These are phyloP conservation scores for Guaruba guarouba DNA, from an alignment of 2,113 vertebrate species.

Conservation along the genomic window DNA sequence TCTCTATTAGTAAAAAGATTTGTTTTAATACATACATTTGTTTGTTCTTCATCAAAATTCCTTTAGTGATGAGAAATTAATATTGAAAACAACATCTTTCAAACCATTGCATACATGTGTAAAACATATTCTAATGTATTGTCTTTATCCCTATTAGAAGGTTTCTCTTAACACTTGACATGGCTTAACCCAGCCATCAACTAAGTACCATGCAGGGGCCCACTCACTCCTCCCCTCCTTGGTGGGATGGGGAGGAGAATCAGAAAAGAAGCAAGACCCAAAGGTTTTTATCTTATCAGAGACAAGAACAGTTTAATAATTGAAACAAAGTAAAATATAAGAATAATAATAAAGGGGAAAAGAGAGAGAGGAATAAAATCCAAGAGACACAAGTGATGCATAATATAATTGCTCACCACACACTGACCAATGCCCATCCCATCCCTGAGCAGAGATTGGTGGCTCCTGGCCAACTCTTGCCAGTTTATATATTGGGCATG, in stretches of 20 bases:
- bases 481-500: neutral
- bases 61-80: neutral
- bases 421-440: neutral
- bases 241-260: neutral
- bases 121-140: neutral
- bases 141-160: slow-evolving; percentile 16
- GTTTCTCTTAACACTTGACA: neutral
- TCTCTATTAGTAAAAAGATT: neutral
- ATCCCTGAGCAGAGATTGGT: neutral
- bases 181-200: neutral
- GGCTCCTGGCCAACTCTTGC: neutral
- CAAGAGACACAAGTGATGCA: neutral
- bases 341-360: neutral
- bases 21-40: neutral
- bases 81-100: neutral
- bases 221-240: neutral
- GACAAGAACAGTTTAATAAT: neutral
- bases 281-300: neutral
- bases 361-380: neutral
- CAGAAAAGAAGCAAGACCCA: neutral
- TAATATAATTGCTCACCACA: neutral
- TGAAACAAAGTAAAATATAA: neutral
- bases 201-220: neutral
- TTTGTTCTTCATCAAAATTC: neutral
- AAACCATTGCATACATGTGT: neutral